Conservation (phyloP, 2,113 vertebrate species). For the Bombycilla garrulus region DNA sequence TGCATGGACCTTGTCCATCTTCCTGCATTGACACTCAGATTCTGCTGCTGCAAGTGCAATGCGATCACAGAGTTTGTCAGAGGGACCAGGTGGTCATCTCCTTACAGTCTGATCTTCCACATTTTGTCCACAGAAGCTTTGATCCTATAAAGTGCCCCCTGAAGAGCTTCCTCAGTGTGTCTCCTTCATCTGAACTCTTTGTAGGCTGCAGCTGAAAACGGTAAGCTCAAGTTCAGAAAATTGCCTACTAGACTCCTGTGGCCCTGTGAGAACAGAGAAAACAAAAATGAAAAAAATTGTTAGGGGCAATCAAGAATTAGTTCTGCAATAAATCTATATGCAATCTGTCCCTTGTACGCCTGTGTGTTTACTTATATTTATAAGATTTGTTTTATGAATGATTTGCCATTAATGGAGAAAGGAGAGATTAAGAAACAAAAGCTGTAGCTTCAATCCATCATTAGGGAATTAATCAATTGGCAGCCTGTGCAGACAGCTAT, state of each 20-base stretch:
- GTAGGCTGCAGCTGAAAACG: not conserved
- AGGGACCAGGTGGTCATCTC: not conserved
- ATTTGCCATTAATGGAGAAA: constrained; percentile 72
- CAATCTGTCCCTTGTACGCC: constrained; percentile 24
- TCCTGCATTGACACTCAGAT: not conserved
- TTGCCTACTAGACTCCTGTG: not conserved
- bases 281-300: constrained; percentile 28
- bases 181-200: not conserved
- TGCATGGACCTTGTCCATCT: not conserved
- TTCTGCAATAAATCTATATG: constrained; percentile 46
- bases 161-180: not conserved
- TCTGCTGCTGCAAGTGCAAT: not conserved
- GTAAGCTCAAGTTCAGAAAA: not conserved
- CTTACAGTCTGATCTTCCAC: not conserved
- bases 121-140: not conserved
- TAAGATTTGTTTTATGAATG: constrained; percentile 66
- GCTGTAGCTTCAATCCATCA: constrained; percentile 79
- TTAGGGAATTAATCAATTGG: constrained; percentile 83
- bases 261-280: constrained; percentile 18
- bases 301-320: constrained; percentile 50
- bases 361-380: constrained; percentile 56
- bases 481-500: constrained; percentile 77
- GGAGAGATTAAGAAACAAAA: constrained; percentile 79
- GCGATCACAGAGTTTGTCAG: not conserved
- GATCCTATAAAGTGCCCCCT: not conserved